A percentile compares a stretch with the other conserved stretches of the same genome.
phyloP scores from a whole-genome alignment of 35 echinoderm and acorn worm species.

The Diadema setosum region DNA sequence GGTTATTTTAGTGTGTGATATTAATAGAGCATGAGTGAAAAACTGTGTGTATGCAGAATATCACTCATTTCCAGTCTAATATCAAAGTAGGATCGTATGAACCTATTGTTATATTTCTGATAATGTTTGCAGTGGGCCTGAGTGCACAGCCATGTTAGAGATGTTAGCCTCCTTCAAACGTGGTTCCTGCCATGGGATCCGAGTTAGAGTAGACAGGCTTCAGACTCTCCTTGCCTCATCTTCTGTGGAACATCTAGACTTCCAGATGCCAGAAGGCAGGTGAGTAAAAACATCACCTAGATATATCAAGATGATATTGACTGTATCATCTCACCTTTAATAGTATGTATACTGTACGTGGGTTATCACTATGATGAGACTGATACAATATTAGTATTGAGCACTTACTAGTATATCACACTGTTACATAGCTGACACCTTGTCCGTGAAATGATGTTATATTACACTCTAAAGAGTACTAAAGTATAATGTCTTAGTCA shows the following conservation, averaged over 20 bases:
- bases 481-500: too few relatives aligned
- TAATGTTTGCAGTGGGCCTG: constrained; percentile 49
- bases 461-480: too few relatives aligned
- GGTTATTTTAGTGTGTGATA: not conserved
- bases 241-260: constrained; percentile 91
- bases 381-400: too few relatives aligned
- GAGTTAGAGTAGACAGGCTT: constrained; percentile 74
- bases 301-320: too few relatives aligned
- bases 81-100: not conserved
- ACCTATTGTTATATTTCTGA: not conserved
- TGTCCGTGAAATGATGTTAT: too few relatives aligned
- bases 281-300: too few relatives aligned
- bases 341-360: too few relatives aligned
- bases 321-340: too few relatives aligned
- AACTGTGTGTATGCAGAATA: not conserved
- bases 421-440: too few relatives aligned
- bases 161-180: constrained; percentile 83
- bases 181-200: constrained; percentile 65
- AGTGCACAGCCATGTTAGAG: constrained; percentile 73
- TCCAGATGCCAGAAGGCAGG: constrained; percentile 80
- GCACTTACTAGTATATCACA: too few relatives aligned
- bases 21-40: not conserved
- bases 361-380: too few relatives aligned
- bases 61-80: not conserved
- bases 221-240: constrained; percentile 80